Evolutionary conservation across 2,888 invertebrate species (phyloP).

Genomic region (Allacma fusca): DNA sequence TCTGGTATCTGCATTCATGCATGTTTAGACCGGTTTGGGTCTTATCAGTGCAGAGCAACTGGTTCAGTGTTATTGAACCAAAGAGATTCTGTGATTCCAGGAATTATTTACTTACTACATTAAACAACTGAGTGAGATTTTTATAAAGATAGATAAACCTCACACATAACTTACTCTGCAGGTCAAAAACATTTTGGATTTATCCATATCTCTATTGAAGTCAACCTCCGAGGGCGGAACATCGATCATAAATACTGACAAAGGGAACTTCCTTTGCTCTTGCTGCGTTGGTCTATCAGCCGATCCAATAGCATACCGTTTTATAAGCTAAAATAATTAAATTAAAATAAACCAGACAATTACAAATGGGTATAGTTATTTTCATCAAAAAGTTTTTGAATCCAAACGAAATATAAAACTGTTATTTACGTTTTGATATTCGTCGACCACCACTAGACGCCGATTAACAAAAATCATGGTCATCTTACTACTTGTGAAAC

Average conservation of each 20-base stretch:
- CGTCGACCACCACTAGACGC: constrained; percentile 68
- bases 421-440: constrained; percentile 68
- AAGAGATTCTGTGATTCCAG: no score
- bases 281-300: constrained; percentile 62
- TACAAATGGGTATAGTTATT: neutral
- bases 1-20: no score
- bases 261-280: constrained; percentile 64
- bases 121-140: no score
- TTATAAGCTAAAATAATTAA: constrained; percentile 65
- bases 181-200: constrained; percentile 68
- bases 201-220: constrained; percentile 72
- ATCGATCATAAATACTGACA: constrained; percentile 66
- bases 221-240: constrained; percentile 67
- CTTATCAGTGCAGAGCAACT: no score
- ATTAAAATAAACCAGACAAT: constrained; percentile 18
- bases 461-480: constrained; percentile 68
- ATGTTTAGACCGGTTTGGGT: no score
- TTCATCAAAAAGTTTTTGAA: no score
- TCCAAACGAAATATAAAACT: neutral
- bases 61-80: no score
- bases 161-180: constrained; percentile 67
- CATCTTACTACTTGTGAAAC: constrained; percentile 62
- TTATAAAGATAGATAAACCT: no score
- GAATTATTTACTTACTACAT: no score
- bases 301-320: constrained; percentile 64